Conservation (phyloP, 2,113 vertebrate genomes). For the Takifugu bimaculatus region DNA sequence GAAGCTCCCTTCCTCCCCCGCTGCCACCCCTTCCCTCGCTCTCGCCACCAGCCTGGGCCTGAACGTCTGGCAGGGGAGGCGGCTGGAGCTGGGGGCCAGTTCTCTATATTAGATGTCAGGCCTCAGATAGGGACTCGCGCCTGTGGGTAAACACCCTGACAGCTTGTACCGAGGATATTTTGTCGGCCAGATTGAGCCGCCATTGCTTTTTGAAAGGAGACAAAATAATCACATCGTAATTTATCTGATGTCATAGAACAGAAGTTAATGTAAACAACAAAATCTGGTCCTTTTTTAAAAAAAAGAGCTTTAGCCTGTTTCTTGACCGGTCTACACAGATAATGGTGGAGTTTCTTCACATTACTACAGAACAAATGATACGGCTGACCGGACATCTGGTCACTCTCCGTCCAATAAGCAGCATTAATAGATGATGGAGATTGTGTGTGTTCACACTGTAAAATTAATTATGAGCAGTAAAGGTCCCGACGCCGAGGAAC, state of each 20-base stretch:
- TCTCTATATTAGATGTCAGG: slow-evolving; percentile 77
- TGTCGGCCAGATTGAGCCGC: slow-evolving; percentile 75
- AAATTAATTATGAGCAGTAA: slow-evolving; percentile 29
- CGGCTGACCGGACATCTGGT: slow-evolving; percentile 1
- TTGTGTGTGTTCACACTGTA: slow-evolving; percentile 14
- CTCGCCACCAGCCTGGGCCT: slow-evolving; percentile 4
- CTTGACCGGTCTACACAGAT: neutral
- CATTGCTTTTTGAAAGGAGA: slow-evolving; percentile 62
- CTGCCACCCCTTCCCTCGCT: slow-evolving; percentile 18
- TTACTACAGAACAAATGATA: neutral
- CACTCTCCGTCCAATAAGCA: slow-evolving; percentile 7
- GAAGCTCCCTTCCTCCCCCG: neutral
- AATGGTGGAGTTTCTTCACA: neutral
- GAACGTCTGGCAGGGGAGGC: slow-evolving; percentile 46
- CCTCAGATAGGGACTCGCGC: slow-evolving; percentile 75
- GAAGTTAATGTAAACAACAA: no score
- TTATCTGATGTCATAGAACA: no score
- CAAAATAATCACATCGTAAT: neutral
- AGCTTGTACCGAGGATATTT: slow-evolving; percentile 77
- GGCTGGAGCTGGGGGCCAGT: slow-evolving; percentile 66
- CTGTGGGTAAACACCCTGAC: slow-evolving; percentile 76
- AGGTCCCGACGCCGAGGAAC: slow-evolving; percentile 18
- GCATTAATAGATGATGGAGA: slow-evolving; percentile 16
- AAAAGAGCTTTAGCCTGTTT: no score
- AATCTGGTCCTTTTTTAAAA: no score